Evolutionary conservation across 2,888 invertebrate species (phyloP), one percentile per base, ranked within the genome.

Genomic region (Pammene aurita): DNA sequence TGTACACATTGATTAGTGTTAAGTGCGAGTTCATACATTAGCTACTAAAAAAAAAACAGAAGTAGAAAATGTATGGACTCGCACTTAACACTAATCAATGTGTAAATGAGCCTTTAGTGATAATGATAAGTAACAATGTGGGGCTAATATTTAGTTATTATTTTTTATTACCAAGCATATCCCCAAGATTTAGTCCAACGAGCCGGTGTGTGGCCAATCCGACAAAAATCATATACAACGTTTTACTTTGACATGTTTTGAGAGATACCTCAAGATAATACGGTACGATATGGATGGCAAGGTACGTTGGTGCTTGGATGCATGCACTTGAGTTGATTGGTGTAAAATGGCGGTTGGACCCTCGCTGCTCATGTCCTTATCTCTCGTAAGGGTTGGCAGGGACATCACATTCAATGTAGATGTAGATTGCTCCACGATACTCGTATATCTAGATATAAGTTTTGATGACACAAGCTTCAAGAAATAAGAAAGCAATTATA

Each of bases 321-420:
- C 38, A 77, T 87, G 87, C 88, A 89, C 88, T 89, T 80, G 80
- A 75, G 71, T 78, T 87, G 88, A 89, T 88, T 89, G 82, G 84
- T 80, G 76, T 75, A 71, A 75, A 73, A 69, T 71, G 73, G 73
- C 72, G 73, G 75, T 62, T 41, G 62, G 26, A 34, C 44, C 38
- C 54, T 54, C 34, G 34, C 26, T 41, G 41, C 26, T 62, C 62
- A 52, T 50, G 38, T 18, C 52, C 62, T 50, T 41, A 62, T 18
- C 61, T 69, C 72, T 71, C 46, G 13, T 50, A 54, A 60, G 65
- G 65, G 57, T 57, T 58, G 42, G 61, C 54, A 72, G 64, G 58
- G 67, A 52, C 66, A 26, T 62, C 67, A 56, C 67, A 56, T 67
- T 67, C 62, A 50, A 67, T 50, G 56, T 56, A 34, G 42, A 67